Evolutionary conservation across 2,797 vertebrate species (phyloP).

Genomic region (Craterocephalus amniculus): DNA sequence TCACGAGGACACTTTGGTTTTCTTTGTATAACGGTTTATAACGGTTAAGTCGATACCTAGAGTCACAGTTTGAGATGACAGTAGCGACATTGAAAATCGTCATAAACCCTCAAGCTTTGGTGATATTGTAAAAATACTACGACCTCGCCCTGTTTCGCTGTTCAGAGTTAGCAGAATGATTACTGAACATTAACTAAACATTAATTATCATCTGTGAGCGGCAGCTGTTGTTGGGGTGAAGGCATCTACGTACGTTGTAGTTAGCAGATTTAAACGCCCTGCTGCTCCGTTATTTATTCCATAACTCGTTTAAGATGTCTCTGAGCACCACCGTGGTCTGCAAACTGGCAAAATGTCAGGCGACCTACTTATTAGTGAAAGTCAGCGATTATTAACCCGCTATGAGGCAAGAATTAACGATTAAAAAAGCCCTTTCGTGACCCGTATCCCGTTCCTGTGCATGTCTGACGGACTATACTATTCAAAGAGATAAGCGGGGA

Average conservation of each 20-base stretch:
- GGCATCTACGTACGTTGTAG: conserved; percentile 20
- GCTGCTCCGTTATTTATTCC: conserved; percentile 1
- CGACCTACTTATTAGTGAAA: not conserved
- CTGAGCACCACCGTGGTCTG: not conserved
- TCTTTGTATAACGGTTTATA: not conserved
- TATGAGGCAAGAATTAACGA: not conserved
- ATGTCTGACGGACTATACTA: conserved; percentile 45
- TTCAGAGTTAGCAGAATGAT: not conserved
- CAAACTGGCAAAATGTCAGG: not conserved
- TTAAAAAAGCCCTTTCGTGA: not conserved
- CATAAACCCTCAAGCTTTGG: not conserved
- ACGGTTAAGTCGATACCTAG: not conserved
- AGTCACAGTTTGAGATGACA: not conserved
- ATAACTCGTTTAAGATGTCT: conserved; percentile 6
- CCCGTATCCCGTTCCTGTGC: conserved; percentile 47
- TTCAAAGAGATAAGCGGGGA: not conserved
- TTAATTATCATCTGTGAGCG: conserved; percentile 19
- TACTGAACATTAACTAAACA: conserved; percentile 9
- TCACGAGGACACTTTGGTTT: not conserved
- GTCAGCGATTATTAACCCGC: not conserved
- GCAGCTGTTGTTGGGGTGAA: conserved; percentile 5
- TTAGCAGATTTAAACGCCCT: conserved; percentile 41
- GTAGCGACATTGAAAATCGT: not conserved
- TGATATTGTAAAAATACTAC: not conserved
- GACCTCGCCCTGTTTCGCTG: not conserved